Evolutionary conservation across 2,888 invertebrate genomes (phyloP).

Genomic region (Heteropelma amictum): DNA sequence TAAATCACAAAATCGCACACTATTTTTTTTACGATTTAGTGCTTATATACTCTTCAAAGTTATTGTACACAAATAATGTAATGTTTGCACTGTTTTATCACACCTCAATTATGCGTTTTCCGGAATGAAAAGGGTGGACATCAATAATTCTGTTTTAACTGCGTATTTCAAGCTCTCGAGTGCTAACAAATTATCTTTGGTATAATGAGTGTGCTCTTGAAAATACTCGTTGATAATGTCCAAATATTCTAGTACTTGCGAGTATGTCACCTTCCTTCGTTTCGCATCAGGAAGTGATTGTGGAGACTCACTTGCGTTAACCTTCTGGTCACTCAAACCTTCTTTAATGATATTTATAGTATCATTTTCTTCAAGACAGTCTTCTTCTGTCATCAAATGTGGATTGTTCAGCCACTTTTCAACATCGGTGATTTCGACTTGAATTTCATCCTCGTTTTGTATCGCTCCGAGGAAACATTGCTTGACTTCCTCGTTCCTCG

Average conservation of each 20-base stretch:
- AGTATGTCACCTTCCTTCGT: not conserved
- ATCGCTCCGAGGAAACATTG: not conserved
- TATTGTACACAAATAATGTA: too few species aligned
- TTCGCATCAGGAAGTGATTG: not conserved
- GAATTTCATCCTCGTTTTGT: not conserved
- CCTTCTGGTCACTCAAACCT: not conserved
- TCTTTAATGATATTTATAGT: not conserved
- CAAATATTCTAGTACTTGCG: not conserved
- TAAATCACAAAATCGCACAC: too few species aligned
- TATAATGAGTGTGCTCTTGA: not conserved
- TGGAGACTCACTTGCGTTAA: not conserved
- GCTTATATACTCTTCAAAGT: too few species aligned
- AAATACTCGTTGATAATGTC: not conserved
- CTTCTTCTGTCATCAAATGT: slow-evolving; percentile 11
- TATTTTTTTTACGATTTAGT: too few species aligned
- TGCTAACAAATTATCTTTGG: not conserved
- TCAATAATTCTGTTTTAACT: not conserved
- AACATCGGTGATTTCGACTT: not conserved
- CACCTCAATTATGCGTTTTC: not conserved
- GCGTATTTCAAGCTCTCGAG: not conserved
- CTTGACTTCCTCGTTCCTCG: not conserved
- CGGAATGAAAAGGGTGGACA: not conserved
- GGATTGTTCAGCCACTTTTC: slow-evolving; percentile 5
- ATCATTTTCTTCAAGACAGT: not conserved
- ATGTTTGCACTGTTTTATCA: not conserved